Base-by-base conservation (phyloP, 2,113 vertebrate genomes). In the Paracanthobrama guichenoti region DNA sequence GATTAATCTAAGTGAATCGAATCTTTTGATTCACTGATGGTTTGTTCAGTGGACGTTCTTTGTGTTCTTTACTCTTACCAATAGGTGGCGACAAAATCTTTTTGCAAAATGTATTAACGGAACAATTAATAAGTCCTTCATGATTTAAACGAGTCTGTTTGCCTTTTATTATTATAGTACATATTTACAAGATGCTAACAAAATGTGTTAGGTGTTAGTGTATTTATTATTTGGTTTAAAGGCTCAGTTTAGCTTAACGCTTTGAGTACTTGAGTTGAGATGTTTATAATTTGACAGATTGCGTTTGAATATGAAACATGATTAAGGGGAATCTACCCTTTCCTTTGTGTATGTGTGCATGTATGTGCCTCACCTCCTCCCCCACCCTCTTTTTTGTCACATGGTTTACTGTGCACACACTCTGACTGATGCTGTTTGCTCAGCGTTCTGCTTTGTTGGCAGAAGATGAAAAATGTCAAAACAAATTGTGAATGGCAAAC, bases 361-460 rank as follows among this genome's bases (percentile, higher is more conserved):
- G 42, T 2, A 22, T 59, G 22, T 60, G 53, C 20, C 35, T n/a
- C 10, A 71, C 35, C 44, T 12, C 39, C 67, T 26, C 55, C 16
- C 24, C 39, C 81, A 28, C n/a, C 18, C 26, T 66, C 64, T 53
- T 86, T 86, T 53, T 87, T 44, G 89, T 91, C 90, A 89, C 84
- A 85, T 87, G 84, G 84, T 92, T 94, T 92, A 75, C 91, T 92
- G 84, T 85, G 90, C 93, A 93, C 93, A 93, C 93, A 94, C 90
- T 87, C 87, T 87, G 91, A 89, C 85, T 57, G 74, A 86, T 81
- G 77, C 8, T 91, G 91, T 94, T 94, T 93, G 88, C 92, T 91
- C 79, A 84, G 82, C 75, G 84, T 85, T 91, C 42, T 74, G 84
- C 89, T 77, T 88, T 93, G 76, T 88, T 92, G 91, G 91, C 90